Base-by-base conservation (phyloP, 2,113 vertebrate species). In the Callochromis pleurospilus region DNA sequence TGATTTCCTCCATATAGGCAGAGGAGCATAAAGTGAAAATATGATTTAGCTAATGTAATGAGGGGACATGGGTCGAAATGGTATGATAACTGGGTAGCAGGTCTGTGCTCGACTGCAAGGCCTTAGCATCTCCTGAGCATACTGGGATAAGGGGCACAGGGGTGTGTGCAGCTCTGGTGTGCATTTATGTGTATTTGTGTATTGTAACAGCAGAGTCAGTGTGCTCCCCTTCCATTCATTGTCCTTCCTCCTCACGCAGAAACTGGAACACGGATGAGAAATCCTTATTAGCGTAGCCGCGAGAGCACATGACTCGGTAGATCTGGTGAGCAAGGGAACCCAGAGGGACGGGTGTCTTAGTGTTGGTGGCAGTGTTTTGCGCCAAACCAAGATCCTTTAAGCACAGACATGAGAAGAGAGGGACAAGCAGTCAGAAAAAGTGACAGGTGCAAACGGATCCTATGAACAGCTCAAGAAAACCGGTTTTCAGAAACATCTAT, bases 231-330 rank as follows among this genome's bases (percentile, higher is more conserved):
- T 82, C 36, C 60, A 45, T 82, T 95, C 94, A 96, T 95, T 98
- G 97, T 89, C 89, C 96, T 93, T 99, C 98, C 91, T 99, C 98
- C 90, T 99, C 98, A 4, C 98, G 98, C 58, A 99, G 97, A 94
- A 98, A 99, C 94, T 99, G 98, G 97, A 99, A 99, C 88, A 99
- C 97, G 2, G 98, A 96, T 21, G 99, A 99, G 97, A 99, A 99
- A 96, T 99, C 98, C 96, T 99, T 99, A 95, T 96, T 95, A 85
- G 98, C 96, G 91, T 99, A 99, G 91, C 99, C 98, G 36, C 98
- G 98, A 55, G 98, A 97, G 92, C 97, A 98, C 98, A 99, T 99
- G 95, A 98, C 95, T 90, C 98, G 95, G 95, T 97, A 99, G 95
- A 99, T 96, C 97, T 99, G 99, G 95, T 99, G 99, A 58, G 98